Evolutionary conservation across 1,140 invertebrate genomes (phyloP).

Genomic region (Watersipora subatra): DNA sequence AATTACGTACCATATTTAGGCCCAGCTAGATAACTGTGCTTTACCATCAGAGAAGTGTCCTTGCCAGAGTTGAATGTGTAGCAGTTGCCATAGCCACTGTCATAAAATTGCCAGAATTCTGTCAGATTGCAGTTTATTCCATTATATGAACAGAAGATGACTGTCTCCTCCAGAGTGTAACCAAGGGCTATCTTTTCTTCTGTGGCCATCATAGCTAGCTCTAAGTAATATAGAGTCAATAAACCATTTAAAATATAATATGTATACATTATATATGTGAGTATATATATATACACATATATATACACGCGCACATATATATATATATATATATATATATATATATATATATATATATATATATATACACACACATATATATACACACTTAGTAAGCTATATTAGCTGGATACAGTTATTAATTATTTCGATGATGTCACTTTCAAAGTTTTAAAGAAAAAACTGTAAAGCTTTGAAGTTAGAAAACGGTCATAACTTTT

Average conservation of each 20-base stretch:
- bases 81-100: neutral
- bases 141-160: neutral
- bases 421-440: too few species aligned
- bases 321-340: neutral
- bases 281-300: neutral
- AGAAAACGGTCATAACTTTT: too few species aligned
- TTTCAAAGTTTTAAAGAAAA: too few species aligned
- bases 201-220: neutral
- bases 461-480: too few species aligned
- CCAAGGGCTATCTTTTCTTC: neutral
- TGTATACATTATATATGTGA: neutral
- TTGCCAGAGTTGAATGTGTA: neutral
- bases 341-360: neutral
- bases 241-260: neutral
- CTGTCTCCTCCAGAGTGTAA: neutral
- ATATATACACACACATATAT: neutral
- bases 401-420: too few species aligned
- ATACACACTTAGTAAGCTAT: neutral
- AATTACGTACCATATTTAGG: too few species aligned
- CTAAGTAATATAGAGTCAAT: neutral
- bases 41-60: too few species aligned
- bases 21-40: too few species aligned
- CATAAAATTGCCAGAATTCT: neutral
- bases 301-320: neutral
- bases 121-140: neutral